Base-by-base conservation (phyloP, 2,888 invertebrate genomes). In the Chouioia cunea region DNA sequence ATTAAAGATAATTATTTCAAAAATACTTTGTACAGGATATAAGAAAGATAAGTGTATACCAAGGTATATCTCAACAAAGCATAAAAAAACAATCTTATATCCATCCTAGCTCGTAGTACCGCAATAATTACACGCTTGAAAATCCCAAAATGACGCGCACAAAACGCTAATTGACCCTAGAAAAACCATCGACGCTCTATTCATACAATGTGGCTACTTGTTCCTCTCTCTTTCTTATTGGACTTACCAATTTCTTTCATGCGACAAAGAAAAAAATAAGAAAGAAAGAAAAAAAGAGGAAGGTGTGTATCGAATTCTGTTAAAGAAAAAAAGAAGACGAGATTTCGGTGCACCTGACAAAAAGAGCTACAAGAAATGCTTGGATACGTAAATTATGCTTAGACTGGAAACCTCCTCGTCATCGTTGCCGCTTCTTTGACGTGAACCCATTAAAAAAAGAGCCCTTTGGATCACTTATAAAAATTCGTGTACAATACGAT, bases 81-180 rank as follows among this genome's bases (percentile, higher is more conserved):
- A 48, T 36, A 71, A 64, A 58, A 59, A 56, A 65, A 54, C 60
- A 27, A 62, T 62, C 56, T 23, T 62, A 27, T 20, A 27, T 18
- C 20, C 59, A 70, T 73, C 62, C 66, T 73, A 73, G 70, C 64
- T 36, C 52, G 20, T n/a, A 46, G 73, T 70, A 70, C 73, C 73
- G 73, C 56, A 70, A 73, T 70, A 70, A 67, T 73, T 70, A 47
- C 59, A 60, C 59, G 46, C 73, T 70, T 70, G 59, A 70, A 70
- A 70, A 70, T 66, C 53, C 70, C 27, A 59, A 70, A 70, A 73
- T 67, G 54, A 72, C 65, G 56, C 54, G 53, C 46, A 56, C 70
- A 59, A 65, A 62, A 59, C 43, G 36, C 27, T 70, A 66, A 70
- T 70, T 54, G 63, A 54, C 36, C 59, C 36, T 36, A 36, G 36